Base-by-base conservation (phyloP, 1,140 invertebrate genomes). In the Gerris buenoi region DNA sequence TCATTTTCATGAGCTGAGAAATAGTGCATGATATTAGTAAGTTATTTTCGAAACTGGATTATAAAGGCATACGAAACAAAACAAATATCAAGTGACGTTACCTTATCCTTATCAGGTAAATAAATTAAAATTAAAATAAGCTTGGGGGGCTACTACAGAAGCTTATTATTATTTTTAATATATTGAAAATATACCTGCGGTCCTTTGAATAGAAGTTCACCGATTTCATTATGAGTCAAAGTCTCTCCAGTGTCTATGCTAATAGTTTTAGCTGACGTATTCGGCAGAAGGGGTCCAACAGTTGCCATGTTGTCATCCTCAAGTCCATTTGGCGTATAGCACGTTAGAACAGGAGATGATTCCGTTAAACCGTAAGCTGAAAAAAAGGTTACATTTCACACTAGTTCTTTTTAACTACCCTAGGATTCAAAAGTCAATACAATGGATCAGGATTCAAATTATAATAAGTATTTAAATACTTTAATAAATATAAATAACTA, bases 291-390 rank as follows among this genome's bases (percentile, higher is more conserved):
- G 68, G 83, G 79, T 0, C 89, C 89, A 33, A 84, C 83, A 13
- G 86, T 87, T 13, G 84, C 86, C n/a, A 56, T 13, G n/a, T 56
- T n/a, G 46, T 13, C n/a, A 33, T 83, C 77, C 74, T 87, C 87
- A 18, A n/a, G n/a, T n/a, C n/a, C n/a, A n/a, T n/a, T n/a, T n/a
- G 77, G 75, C 71, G 79, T 76, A n/a, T 82, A 83, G 69, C 83
- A 76, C 46, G 83, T 73, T 0, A 81, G 79, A 1, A 83, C 82
- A 0, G 85, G 85, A 2, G 84, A 81, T 64, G 81, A 82, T 75
- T 87, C 85, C 0, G 85, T 86, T 84, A 87, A 85, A 29, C 85
- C 85, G 74, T 85, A 87, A 57, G 84, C 85, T 86, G 70, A 1
- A 71, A 67, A 67, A 26, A 63, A 5, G 3, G 25, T 61, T 22